Base-by-base conservation (phyloP, 2,797 vertebrate genomes). In the Gila robusta region DNA sequence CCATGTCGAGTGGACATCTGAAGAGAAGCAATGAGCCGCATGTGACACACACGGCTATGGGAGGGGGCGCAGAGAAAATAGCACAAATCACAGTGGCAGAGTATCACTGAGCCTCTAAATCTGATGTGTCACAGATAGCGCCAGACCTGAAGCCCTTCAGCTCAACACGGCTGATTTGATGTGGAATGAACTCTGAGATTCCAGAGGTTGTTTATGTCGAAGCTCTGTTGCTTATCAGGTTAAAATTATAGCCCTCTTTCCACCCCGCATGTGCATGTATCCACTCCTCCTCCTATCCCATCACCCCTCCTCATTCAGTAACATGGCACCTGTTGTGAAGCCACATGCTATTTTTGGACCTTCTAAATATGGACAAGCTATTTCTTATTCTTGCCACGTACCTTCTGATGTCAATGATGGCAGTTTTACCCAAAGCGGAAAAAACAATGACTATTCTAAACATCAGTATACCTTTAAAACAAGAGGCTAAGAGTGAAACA, bases 281-380 rank as follows among this genome's bases (percentile, higher is more conserved):
- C 83, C 56, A 71, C 39, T 82, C 77, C 87, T 66, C 78, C 82
- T 66, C 78, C 82, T 52, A 32, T 83, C 39, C 35, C 39, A 41
- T 59, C 79, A 67, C 79, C 84, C 87, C 79, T 90, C 86, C 78
- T 56, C 89, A 88, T 90, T 88, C 79, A 91, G 86, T 93, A 92
- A 93, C 92, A 91, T 79, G 89, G 89, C 96, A 96, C 95, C 96
- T 95, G 95, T 93, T 94, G 91, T 92, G 89, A 91, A 93, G 93
- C 91, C 91, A 92, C 89, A 21, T 89, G 93, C 91, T 97, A 97
- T 97, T 97, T 96, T 95, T 94, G 94, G 95, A 88, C 74, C 89
- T 92, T 94, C 95, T 96, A 95, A 96, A 96, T 93, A 70, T 90
- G 91, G 91, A 91, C 90, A 86, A 88, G 91, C 91, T 91, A 91